Evolutionary conservation across 2,797 vertebrate species (phyloP).

Genomic region (Ispidina picta): DNA sequence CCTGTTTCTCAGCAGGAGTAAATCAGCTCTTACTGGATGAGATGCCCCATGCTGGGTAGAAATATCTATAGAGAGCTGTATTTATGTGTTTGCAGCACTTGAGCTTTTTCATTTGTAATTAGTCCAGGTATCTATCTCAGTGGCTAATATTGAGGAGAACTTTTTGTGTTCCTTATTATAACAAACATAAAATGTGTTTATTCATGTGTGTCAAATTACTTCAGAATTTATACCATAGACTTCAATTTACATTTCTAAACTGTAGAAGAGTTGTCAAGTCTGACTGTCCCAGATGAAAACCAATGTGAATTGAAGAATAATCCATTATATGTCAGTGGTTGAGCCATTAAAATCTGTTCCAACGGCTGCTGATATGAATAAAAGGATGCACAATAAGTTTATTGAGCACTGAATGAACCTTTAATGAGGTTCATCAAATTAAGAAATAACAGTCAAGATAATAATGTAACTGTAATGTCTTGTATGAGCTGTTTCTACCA

Average conservation of each 20-base stretch:
- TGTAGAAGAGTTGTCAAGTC: neutral
- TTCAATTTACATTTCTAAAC: slow-evolving; percentile 21
- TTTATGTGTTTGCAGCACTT: neutral
- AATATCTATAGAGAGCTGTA: neutral
- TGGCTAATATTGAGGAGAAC: neutral
- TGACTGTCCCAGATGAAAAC: slow-evolving; percentile 32
- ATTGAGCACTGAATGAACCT: neutral
- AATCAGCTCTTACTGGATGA: neutral
- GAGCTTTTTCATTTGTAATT: neutral
- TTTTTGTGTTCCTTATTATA: neutral
- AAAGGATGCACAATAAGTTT: slow-evolving; percentile 9
- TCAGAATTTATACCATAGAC: neutral
- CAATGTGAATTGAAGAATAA: neutral
- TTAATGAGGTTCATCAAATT: slow-evolving; percentile 15
- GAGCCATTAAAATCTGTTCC: slow-evolving; percentile 10
- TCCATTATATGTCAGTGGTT: neutral
- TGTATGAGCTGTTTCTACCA: slow-evolving; percentile 65
- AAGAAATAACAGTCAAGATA: slow-evolving; percentile 34
- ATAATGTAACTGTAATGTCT: slow-evolving; percentile 46
- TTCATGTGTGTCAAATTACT: neutral
- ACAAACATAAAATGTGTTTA: neutral
- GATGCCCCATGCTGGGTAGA: neutral
- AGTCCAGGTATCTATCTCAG: neutral
- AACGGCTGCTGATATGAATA: neutral
- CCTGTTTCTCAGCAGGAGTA: slow-evolving; percentile 6